phyloP scores from a whole-genome alignment of 2,113 vertebrate species.

The Alexandromys fortis region DNA sequence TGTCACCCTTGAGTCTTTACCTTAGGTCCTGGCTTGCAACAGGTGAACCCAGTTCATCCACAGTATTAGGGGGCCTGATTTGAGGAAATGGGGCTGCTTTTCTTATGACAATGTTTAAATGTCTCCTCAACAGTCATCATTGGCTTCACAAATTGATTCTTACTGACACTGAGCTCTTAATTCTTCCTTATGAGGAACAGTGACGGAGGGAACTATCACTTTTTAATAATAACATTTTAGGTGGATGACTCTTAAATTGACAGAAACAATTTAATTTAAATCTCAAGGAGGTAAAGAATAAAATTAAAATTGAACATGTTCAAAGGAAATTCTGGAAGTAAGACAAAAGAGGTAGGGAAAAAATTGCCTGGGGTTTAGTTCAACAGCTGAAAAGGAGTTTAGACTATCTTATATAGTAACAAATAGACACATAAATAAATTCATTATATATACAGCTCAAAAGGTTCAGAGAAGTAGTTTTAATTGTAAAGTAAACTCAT shows the following conservation, averaged over 20 bases:
- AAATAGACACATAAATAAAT: neutral
- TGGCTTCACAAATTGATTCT: neutral
- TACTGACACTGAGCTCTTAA: neutral
- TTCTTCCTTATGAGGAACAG: neutral
- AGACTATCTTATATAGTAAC: neutral
- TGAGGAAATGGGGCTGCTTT: neutral
- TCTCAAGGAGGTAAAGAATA: neutral
- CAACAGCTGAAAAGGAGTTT: neutral
- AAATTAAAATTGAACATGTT: neutral
- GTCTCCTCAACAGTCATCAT: neutral
- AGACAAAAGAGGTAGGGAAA: neutral
- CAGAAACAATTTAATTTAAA: too few relatives aligned
- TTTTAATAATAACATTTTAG: neutral
- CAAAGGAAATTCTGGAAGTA: neutral
- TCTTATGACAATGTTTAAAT: neutral
- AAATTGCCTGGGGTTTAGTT: neutral
- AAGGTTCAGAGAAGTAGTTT: neutral
- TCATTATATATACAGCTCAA: neutral
- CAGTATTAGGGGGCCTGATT: too few relatives aligned
- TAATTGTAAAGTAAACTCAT: neutral
- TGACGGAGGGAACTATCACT: neutral
- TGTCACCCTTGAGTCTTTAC: neutral
- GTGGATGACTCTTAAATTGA: neutral
- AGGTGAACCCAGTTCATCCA: neutral
- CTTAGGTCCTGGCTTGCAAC: accelerated